Evolutionary conservation across 2,797 vertebrate genomes (phyloP).

Genomic region (Gambusia yucatana): DNA sequence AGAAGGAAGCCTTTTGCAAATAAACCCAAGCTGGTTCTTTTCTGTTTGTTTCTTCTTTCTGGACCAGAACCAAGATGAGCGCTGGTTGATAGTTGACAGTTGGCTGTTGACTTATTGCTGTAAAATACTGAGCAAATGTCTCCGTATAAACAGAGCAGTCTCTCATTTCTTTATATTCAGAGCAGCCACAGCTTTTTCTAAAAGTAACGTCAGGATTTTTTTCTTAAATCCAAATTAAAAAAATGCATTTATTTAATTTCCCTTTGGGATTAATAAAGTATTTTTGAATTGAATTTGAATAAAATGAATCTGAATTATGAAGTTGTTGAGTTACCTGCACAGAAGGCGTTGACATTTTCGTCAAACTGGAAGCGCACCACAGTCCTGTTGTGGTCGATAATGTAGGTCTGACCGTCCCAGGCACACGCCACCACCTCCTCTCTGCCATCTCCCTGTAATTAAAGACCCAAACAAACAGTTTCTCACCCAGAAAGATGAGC

Average conservation of each 20-base stretch:
- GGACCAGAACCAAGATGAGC: conserved; percentile 1
- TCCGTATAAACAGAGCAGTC: background rate
- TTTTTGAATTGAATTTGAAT: background rate
- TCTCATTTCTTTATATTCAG: background rate
- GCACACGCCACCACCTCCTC: conserved; percentile 98
- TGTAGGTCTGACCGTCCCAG: conserved; percentile 98
- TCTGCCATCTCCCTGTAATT: conserved; percentile 88
- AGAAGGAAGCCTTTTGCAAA: background rate
- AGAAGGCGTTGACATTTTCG: conserved; percentile 98
- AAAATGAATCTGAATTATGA: background rate
- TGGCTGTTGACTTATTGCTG: background rate
- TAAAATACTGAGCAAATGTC: background rate
- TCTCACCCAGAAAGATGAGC: background rate
- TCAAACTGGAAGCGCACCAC: conserved; percentile 98
- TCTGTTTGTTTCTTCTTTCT: background rate
- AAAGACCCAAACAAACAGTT: background rate
- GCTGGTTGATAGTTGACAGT: background rate
- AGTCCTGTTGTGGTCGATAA: conserved; percentile 93
- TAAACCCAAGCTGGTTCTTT: background rate
- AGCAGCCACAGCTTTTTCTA: background rate
- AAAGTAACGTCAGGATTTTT: background rate
- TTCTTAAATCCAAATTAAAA: background rate
- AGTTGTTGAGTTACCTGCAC: conserved; percentile 85
- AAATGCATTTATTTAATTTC: background rate
- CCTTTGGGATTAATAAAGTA: background rate